These are phyloP conservation scores for Poecilia picta DNA, from an alignment of 2,797 vertebrate species.

Conservation along the genomic window DNA sequence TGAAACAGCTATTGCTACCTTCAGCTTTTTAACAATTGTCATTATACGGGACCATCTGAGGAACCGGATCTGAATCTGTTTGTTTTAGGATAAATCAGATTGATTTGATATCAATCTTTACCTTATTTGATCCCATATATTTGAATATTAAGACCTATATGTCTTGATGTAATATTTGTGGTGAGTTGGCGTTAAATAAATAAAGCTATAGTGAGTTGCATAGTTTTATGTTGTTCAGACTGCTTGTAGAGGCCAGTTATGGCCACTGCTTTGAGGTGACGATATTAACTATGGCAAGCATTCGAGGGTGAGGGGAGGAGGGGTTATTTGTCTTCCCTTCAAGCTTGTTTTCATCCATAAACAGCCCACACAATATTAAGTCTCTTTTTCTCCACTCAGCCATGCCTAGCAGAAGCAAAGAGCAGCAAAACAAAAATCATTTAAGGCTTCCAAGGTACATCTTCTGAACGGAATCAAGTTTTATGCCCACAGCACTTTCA, in stretches of 20 bases:
- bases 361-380: conserved; percentile 69
- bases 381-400: conserved; percentile 57
- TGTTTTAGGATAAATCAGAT: background rate
- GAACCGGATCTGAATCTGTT: background rate
- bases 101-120: background rate
- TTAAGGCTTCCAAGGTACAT: conserved; percentile 48
- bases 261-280: conserved; percentile 41
- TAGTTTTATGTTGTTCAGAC: background rate
- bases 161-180: background rate
- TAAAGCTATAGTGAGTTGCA: background rate
- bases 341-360: conserved; percentile 60
- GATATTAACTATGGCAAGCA: conserved; percentile 43
- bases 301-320: conserved; percentile 13
- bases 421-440: conserved; percentile 66
- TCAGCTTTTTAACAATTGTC: background rate
- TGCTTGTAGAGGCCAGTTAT: conserved; percentile 23
- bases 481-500: conserved; percentile 53
- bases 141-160: background rate
- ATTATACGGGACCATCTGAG: background rate
- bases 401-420: conserved; percentile 50
- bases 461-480: conserved; percentile 57
- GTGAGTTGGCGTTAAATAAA: background rate
- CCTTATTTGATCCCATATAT: background rate
- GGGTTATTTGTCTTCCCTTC: conserved; percentile 50
- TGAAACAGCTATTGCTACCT: background rate